Evolutionary conservation across 2,888 invertebrate genomes (phyloP).

Genomic region (Hypomecis punctinalis): DNA sequence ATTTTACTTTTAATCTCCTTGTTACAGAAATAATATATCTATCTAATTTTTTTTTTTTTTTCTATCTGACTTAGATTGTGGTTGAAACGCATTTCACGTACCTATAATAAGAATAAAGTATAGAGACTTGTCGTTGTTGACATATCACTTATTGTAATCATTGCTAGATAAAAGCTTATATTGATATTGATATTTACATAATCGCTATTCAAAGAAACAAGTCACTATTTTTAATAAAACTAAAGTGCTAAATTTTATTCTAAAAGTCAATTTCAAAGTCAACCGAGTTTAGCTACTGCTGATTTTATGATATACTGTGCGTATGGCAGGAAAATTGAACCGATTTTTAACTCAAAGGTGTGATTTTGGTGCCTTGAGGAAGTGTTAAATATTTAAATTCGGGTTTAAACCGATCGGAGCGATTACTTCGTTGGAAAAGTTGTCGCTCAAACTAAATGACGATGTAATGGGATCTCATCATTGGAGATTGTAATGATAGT

Average conservation of each 20-base stretch:
- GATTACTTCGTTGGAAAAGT: conserved; percentile 59
- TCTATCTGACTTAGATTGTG: too few species aligned
- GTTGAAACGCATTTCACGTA: too few species aligned
- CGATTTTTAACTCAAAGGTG: conserved; percentile 79
- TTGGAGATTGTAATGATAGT: conserved; percentile 40
- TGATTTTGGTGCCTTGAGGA: conserved; percentile 73
- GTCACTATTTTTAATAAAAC: too few species aligned
- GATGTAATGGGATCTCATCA: conserved; percentile 45
- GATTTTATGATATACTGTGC: conserved; percentile 15
- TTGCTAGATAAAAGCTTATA: too few species aligned
- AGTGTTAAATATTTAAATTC: conserved; percentile 78
- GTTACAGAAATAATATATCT: too few species aligned
- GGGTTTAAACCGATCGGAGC: conserved; percentile 57
- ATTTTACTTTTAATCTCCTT: too few species aligned
- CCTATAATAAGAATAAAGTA: too few species aligned
- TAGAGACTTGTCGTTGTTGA: too few species aligned
- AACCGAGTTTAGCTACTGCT: conserved; percentile 7
- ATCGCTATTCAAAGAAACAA: too few species aligned
- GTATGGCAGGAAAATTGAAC: conserved; percentile 66
- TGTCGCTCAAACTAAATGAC: conserved; percentile 55
- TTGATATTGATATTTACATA: too few species aligned
- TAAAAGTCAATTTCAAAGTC: neutral
- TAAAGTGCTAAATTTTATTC: neutral
- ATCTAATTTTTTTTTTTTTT: too few species aligned
- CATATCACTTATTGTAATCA: too few species aligned